Evolutionary conservation across 2,113 vertebrate species (phyloP).

Genomic region (Montifringilla adamsi): DNA sequence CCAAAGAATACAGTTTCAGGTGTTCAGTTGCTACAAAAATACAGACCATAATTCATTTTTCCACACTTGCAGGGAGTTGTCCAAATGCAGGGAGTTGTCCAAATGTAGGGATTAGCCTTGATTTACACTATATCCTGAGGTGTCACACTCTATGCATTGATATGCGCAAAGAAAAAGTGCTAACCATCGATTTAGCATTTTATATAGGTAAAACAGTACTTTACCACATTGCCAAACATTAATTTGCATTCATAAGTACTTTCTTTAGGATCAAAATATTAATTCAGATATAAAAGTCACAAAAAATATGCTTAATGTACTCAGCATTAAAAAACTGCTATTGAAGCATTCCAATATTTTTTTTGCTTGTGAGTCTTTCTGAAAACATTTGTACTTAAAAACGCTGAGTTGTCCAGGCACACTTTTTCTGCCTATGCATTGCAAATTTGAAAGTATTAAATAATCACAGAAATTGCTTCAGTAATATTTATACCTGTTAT

Average conservation of each 20-base stretch:
- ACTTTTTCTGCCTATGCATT: not conserved
- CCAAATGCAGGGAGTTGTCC: not conserved
- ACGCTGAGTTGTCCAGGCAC: not conserved
- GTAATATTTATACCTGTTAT: not conserved
- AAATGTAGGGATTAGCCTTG: not conserved
- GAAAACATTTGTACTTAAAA: not conserved
- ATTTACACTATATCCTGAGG: not conserved
- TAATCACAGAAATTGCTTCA: not conserved
- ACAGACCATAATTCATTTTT: not conserved
- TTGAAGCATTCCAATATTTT: rapidly evolving
- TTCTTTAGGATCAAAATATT: not conserved
- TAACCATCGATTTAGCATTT: not conserved
- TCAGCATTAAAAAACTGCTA: not conserved
- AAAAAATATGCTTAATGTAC: not conserved
- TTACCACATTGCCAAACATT: not conserved
- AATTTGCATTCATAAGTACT: not conserved
- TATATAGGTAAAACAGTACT: not conserved
- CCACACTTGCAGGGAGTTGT: rapidly evolving
- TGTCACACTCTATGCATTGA: not conserved
- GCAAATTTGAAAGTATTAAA: not conserved
- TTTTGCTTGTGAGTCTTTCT: not conserved
- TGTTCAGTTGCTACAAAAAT: not conserved
- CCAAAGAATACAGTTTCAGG: not conserved
- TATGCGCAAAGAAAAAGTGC: not conserved
- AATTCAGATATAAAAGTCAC: not conserved